These are phyloP conservation scores for Lypha dubia DNA, from an alignment of 2,888 invertebrate species.

Conservation along the genomic window DNA sequence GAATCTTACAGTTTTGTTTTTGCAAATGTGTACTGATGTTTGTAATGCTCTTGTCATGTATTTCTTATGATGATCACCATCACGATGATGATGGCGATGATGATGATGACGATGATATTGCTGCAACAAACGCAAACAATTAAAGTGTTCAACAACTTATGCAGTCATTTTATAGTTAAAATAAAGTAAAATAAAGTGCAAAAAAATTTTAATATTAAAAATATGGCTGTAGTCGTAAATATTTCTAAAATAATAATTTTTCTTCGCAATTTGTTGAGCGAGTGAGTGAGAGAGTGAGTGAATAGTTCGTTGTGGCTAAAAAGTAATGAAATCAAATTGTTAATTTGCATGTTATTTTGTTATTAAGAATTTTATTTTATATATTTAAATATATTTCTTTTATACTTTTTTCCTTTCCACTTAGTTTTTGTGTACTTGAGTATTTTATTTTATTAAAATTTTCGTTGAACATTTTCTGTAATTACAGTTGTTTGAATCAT, in stretches of 20 bases:
- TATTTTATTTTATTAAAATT: constrained; percentile 26
- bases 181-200: constrained; percentile 27
- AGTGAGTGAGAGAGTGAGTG: constrained; percentile 33
- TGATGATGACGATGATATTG: constrained; percentile 41
- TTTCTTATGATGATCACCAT: constrained; percentile 1
- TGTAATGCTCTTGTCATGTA: not conserved
- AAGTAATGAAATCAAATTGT: constrained; percentile 69
- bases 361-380: constrained; percentile 73
- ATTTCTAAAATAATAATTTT: constrained; percentile 60
- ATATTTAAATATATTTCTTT: constrained; percentile 46
- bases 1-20: constrained; percentile 24
- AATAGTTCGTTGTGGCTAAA: constrained; percentile 18
- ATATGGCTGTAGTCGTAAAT: not conserved
- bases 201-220: constrained; percentile 7
- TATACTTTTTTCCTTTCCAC: constrained; percentile 23
- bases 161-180: constrained; percentile 54
- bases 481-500: constrained; percentile 13
- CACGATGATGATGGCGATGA: not conserved
- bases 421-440: constrained; percentile 16
- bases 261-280: constrained; percentile 57
- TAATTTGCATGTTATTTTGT: constrained; percentile 73
- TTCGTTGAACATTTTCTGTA: constrained; percentile 40
- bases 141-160: constrained; percentile 65
- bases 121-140: constrained; percentile 65
- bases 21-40: not conserved